A percentile compares a stretch with the other conserved stretches of the same genome.
Evolutionary conservation across 1,140 invertebrate species (phyloP).

Genomic region (Choristoneura fumiferana): DNA sequence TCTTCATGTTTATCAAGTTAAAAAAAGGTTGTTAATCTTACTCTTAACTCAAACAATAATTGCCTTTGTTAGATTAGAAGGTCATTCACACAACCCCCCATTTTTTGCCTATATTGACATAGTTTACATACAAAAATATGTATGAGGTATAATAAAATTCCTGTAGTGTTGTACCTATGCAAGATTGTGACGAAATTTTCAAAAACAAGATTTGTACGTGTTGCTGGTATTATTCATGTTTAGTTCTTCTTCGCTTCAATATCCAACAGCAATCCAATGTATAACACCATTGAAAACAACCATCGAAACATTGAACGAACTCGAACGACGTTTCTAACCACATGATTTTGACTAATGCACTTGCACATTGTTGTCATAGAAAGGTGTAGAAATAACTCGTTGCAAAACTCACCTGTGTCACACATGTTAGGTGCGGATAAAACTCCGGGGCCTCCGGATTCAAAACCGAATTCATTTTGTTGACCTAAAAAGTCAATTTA

Average conservation of each 20-base stretch:
- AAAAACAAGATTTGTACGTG: not conserved
- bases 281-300: not conserved
- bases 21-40: too few relatives aligned
- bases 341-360: constrained; percentile 29
- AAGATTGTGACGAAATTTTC: not conserved
- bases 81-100: too few relatives aligned
- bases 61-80: too few relatives aligned
- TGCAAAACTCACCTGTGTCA: constrained; percentile 50
- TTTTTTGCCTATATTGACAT: too few relatives aligned
- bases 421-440: constrained; percentile 47
- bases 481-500: constrained; percentile 10
- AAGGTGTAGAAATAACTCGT: constrained; percentile 25
- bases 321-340: not conserved
- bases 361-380: constrained; percentile 37
- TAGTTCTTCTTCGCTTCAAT: too few relatives aligned
- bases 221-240: not conserved
- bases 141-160: too few relatives aligned
- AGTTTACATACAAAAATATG: too few relatives aligned
- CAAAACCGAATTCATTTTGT: constrained; percentile 57
- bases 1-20: too few relatives aligned
- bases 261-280: not conserved
- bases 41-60: too few relatives aligned
- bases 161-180: not conserved
- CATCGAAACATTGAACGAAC: not conserved
- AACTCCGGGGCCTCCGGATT: constrained; percentile 65